Base-by-base conservation (phyloP, 2,888 invertebrate genomes). In the Nysson spinosus region DNA sequence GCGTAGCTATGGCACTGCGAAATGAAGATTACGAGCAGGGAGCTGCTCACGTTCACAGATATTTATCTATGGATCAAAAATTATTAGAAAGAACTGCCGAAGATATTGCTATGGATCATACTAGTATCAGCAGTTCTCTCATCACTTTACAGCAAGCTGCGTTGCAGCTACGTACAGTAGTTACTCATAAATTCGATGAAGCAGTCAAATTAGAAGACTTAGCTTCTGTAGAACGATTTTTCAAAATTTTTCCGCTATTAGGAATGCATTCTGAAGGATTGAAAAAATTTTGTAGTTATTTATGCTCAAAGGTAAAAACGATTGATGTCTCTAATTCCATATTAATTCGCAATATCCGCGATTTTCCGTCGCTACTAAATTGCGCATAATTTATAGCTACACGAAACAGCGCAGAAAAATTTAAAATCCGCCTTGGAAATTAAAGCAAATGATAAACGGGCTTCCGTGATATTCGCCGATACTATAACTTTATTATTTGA, bases 1-100 rank as follows among this genome's bases (percentile, higher is more conserved):
- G 98, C n/a, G 99, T 99, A 0, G 95, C 97, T 71, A 93, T 95
- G 44, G 98, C 99, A 0, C 93, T 99, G 51, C 92, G 93, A 69
- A 95, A 96, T 76, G 97, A 98, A 87, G 97, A 99, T 86, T 99
- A 95, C 88, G 99, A 99, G 87, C 94, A 95, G 88, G 97, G 98
- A 51, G 98, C 99, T 7, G 96, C 93, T 0, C 98, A 98, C 84
- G 95, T 99, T 39, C 96, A 98, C 77, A 91, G 99, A 35, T 98
- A 96, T 88, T 89, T 98, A 34, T 93, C 94, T 50, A 96, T 98
- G 93, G 98, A 98, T 88, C 96, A 97, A 80, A 92, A 92, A 65
- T 89, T 95, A 7, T 83, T 96, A 4, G 91, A 93, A 79, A 91
- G 93, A 83, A 94, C 94, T 3, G 94, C 94, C 0, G 91, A 92